Base-by-base conservation (phyloP, 2,888 invertebrate genomes). In the Baronia brevicornis region DNA sequence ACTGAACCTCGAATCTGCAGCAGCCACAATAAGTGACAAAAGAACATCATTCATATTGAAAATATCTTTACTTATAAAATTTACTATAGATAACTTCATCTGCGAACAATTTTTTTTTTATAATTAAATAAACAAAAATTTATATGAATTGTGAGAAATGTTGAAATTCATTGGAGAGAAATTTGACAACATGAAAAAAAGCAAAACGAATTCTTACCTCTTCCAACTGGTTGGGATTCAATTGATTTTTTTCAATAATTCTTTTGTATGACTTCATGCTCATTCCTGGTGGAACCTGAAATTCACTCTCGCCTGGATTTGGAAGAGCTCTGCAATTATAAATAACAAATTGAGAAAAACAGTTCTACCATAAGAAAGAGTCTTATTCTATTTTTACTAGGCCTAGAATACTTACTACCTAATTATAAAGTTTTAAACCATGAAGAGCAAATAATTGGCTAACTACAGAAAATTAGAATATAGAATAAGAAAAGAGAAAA, bases 1-100 rank as follows among this genome's bases (percentile, higher is more conserved):
- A 69, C 91, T 93, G 64, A 92, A 96, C 41, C 96, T 85, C 0
- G 95, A 94, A 60, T 97, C 97, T 0, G 96, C 91, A 0, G 95
- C 92, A 1, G 94, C 96, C 3, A 97, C 89, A 4, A 96, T 89
- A 37, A 95, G 80, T 32, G 93, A 91, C 40, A 92, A 74, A 10
- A 95, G 84, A 13, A 92, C 88, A 36, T 94, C 93, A 11, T 88
- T 86, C 52, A 91, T 90, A 12, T 88, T 85, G 52, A 95, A 92
- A 20, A 94, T 87, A 27, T 94, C 94, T 44, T 90, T 88, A 25
- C 90, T 88, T 32, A 97, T 84, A 54, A 97, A 94, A 56, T 92
- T 93, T 2, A 96, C 90, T 50, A 82, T 80, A 0, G 82, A 82
- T 5, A 84, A 51, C 41, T 84, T 84, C 73, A 82, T 82, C 82